Evolutionary conservation across 2,888 invertebrate species (phyloP), one percentile per base, ranked within the genome.

Genomic region (Clusia tigrina): DNA sequence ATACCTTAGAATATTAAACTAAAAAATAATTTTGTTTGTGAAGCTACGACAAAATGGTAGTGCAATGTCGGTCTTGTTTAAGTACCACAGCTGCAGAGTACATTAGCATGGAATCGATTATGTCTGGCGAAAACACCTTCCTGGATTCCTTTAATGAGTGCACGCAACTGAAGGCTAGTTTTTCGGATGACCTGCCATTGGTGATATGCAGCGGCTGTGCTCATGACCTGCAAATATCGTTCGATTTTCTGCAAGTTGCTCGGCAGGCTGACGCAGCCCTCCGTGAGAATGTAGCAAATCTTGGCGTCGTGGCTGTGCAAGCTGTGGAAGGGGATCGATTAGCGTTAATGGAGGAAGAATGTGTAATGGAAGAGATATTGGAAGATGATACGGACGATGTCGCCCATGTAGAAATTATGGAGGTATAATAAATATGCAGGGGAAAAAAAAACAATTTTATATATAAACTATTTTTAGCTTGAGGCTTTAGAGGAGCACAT

Each of bases 241-340:
- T 55, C 25, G 48, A 63, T 48, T 67, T 67, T 48, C 32, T 67
- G 9, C 61, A 65, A 26, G 32, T 24, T n/a, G 63, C 67, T 2
- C 57, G 58, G 12, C 57, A 63, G 23, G 59, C 61, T 5, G 67
- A 67, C 52, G 46, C n/a, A n/a, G 38, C 48, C n/a, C 52, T 67
- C 15, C 63, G 65, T 5, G n/a, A n/a, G n/a, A n/a, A n/a, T n/a
- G n/a, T n/a, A n/a, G 37, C 54, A 2, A 58, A 54, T 23, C n/a
- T 62, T 17, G 54, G 17, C 2, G 56, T 26, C 0, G 23, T 51
- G 15, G 20, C 6, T 10, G 12, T 9, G 3, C 18, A 37, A 6
- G 18, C 26, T 17, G 23, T 32, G 32, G 37, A 51, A 12, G 46
- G 46, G 52, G 24, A n/a, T 15, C 48, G 38, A 1, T 48, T 63